These are phyloP conservation scores for Morone saxatilis DNA, from an alignment of 2,113 vertebrate genomes.

Conservation along the genomic window DNA sequence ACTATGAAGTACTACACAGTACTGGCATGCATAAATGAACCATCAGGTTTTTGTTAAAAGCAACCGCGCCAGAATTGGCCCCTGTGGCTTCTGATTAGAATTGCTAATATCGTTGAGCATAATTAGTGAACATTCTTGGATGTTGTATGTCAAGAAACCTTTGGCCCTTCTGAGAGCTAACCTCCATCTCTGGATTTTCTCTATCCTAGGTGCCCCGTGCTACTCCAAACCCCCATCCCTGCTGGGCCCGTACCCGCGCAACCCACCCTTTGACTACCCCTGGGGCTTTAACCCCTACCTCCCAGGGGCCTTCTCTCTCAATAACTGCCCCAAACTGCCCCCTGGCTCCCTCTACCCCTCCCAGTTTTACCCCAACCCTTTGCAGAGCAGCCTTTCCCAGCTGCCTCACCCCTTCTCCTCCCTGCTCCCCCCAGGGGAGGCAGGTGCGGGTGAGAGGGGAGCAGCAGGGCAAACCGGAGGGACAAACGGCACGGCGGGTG, in stretches of 20 bases:
- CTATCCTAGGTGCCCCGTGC: slow-evolving; percentile 85
- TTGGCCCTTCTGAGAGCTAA: slow-evolving; percentile 72
- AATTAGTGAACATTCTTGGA: slow-evolving; percentile 80
- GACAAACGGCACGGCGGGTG: slow-evolving; percentile 79
- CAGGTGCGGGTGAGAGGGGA: slow-evolving; percentile 76
- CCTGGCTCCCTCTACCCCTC: slow-evolving; percentile 91
- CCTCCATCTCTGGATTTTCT: slow-evolving; percentile 67
- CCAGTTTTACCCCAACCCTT: slow-evolving; percentile 91
- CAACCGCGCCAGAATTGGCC: slow-evolving; percentile 68
- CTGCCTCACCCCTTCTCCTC: slow-evolving; percentile 88
- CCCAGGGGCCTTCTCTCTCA: slow-evolving; percentile 90
- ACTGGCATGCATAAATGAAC: slow-evolving; percentile 78
- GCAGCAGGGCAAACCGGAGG: slow-evolving; percentile 77
- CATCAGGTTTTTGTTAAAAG: slow-evolving; percentile 70
- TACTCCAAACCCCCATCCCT: slow-evolving; percentile 92
- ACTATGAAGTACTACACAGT: slow-evolving; percentile 52
- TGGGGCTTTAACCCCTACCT: slow-evolving; percentile 94
- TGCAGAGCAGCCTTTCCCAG: slow-evolving; percentile 88
- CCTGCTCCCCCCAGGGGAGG: slow-evolving; percentile 80
- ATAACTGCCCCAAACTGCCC: slow-evolving; percentile 90
- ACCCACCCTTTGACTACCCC: slow-evolving; percentile 90
- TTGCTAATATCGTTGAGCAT: slow-evolving; percentile 76
- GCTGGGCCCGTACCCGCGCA: slow-evolving; percentile 89
- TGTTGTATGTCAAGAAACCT: slow-evolving; percentile 79
- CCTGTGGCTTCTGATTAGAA: slow-evolving; percentile 79